These are phyloP conservation scores for Chesias legatella DNA, from an alignment of 2,888 invertebrate species.

Conservation along the genomic window DNA sequence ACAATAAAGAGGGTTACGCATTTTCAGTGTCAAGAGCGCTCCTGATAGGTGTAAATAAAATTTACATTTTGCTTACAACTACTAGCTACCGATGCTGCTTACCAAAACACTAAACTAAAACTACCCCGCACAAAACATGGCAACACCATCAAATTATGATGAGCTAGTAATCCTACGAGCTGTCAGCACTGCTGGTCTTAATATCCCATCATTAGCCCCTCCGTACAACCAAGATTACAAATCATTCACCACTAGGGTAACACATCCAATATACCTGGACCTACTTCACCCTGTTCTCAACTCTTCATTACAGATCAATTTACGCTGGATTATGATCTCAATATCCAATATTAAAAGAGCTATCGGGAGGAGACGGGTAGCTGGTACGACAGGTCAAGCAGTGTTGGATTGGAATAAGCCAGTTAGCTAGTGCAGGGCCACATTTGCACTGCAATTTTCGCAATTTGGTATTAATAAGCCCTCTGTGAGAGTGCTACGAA, in stretches of 20 bases:
- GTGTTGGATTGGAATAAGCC: constrained; percentile 48
- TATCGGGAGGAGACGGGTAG: constrained; percentile 16
- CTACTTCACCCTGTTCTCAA: constrained; percentile 1
- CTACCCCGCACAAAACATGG: constrained; percentile 20
- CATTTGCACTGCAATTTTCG: constrained; percentile 78
- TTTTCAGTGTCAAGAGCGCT: too few relatives aligned
- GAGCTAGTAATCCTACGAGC: constrained; percentile 52
- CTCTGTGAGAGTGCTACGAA: constrained; percentile 58
- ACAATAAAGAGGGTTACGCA: too few relatives aligned
- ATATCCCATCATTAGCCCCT: constrained; percentile 69
- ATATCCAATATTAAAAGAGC: constrained; percentile 36
- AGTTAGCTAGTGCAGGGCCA: constrained; percentile 67
- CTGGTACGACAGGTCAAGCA: constrained; percentile 34
- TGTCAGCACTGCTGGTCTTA: constrained; percentile 63
- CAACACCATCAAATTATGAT: constrained; percentile 33
- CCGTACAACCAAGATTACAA: constrained; percentile 68
- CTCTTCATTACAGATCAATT: constrained; percentile 33
- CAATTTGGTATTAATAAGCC: constrained; percentile 79
- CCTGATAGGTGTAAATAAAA: too few relatives aligned
- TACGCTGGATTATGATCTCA: constrained; percentile 33
- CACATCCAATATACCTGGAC: constrained; percentile 11
- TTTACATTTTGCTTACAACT: too few relatives aligned
- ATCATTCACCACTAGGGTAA: constrained; percentile 55
- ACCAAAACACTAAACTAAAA: constrained; percentile 10
- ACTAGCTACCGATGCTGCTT: too few relatives aligned